Base-by-base conservation (phyloP, 2,888 invertebrate species). In the Drosophila kuntzei region DNA sequence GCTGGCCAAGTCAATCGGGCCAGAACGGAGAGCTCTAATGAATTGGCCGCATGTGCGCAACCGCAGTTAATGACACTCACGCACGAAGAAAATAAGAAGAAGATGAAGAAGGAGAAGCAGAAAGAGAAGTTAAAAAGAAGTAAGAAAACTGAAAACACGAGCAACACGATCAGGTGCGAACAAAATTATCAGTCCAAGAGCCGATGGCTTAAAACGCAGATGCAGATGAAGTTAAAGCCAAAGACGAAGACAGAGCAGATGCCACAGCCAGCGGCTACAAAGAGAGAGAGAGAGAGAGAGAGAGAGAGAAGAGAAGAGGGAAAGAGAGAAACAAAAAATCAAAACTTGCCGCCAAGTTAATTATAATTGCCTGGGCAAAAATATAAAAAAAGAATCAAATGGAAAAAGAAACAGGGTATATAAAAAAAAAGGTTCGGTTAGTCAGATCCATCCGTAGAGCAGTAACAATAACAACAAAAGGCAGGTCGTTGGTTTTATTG, bases 111-210 rank as follows among this genome's bases (percentile, higher is more conserved):
- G 20, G 11, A 41, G 32, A 14, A 14, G 14, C 32, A 49, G 27
- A 2, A 53, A n/a, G n/a, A n/a, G n/a, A n/a, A n/a, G n/a, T n/a
- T n/a, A n/a, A n/a, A n/a, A n/a, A 59, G 50, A 51, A 59, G 20
- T 12, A 41, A 57, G 49, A 36, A 60, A 43, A 62, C 41, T 22
- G 39, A 49, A 62, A 87, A 82, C 53, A 44, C 72, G 68, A 73
- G 88, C 80, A 86, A 86, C 86, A 77, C 85, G 89, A 87, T 86
- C 85, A 86, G 85, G 85, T 86, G 89, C 89, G 85, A 89, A 86
- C 89, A 74, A 89, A 89, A 82, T 89, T 77, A 86, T 86, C 89
- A 78, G 71, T 41, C 71, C 58, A 50, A 50, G 53, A 58, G 50
- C 46, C 44, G 51, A 4, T 44, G 44, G 44, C 44, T 12, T 25